Evolutionary conservation across 2,797 vertebrate species (phyloP).

Genomic region (Mormyrus hasselquistii): DNA sequence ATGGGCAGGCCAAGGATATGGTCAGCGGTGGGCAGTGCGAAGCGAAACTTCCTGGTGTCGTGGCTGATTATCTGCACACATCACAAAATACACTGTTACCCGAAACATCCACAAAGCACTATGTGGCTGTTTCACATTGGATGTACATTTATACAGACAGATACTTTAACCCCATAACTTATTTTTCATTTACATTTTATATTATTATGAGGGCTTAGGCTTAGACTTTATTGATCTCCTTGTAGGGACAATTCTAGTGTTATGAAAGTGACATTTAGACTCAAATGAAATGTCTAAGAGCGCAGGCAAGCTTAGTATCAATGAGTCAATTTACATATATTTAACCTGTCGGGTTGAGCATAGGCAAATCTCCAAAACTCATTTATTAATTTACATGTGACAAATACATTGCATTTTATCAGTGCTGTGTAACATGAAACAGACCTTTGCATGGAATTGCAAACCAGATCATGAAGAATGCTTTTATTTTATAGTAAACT

Average conservation of each 20-base stretch:
- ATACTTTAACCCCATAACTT: not conserved
- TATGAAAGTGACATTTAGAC: not conserved
- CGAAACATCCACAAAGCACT: not conserved
- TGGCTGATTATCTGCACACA: constrained; percentile 76
- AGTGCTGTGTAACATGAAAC: not conserved
- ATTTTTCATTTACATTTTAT: not conserved
- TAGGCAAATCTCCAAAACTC: not conserved
- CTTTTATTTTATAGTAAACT: not conserved
- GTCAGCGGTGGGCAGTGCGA: constrained; percentile 73
- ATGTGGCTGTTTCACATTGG: not conserved
- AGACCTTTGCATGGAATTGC: not conserved
- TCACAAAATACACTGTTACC: not conserved
- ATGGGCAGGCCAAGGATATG: constrained; percentile 86
- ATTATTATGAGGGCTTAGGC: not conserved
- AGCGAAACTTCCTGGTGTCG: constrained; percentile 88
- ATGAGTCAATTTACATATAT: not conserved
- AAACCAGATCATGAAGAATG: not conserved
- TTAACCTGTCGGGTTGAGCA: not conserved
- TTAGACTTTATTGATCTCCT: not conserved
- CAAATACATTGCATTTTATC: not conserved
- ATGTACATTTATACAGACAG: not conserved
- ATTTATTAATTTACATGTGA: not conserved
- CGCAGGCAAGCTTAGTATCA: not conserved
- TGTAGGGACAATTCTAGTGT: not conserved
- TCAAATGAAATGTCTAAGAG: not conserved